Base-by-base conservation (phyloP, 2,888 invertebrate species). In the Drosophila setosimentum region DNA sequence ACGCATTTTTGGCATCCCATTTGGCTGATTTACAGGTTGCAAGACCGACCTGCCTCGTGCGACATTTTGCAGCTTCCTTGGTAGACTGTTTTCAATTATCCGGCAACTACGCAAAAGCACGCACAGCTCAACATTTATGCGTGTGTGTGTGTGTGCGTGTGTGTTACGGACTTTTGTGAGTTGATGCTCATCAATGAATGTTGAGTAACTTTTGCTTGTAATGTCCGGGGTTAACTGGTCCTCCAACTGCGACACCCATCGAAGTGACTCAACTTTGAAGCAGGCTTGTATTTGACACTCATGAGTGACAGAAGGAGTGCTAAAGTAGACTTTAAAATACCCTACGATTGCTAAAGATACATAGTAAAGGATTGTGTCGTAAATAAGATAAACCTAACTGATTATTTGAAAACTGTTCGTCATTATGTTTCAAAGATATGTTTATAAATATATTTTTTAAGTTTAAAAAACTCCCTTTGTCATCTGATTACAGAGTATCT, bases 11-110 rank as follows among this genome's bases (percentile, higher is more conserved):
- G 53, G 8, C 18, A 16, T 24, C 18, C 21, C 21, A 21, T 33
- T 53, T 30, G n/a, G 40, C 18, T 24, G 29, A 64, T 59, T 58
- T 48, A 58, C 67, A 66, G 48, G 49, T 37, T 55, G 37, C 55
- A 42, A 42, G n/a, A 27, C 13, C 45, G 16, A 60, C 16, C 29
- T 57, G 45, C 24, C 27, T 21, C 51, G 18, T 30, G 21, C 40
- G 55, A 67, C 32, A 55, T 63, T 42, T 57, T 57, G 55, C 78
- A 68, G 40, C 45, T 69, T 37, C 57, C 50, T 68, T 60, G 29
- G 40, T 49, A 63, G 67, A 68, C 82, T 76, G 76, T 70, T 87
- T 86, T 84, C 83, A 87, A 87, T 87, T 83, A 84, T 87, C 76
- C 66, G 64, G 66, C 63, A 82, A 63, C 64, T 67, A 53, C 55